These are phyloP conservation scores for Tringa solitaria DNA, from an alignment of 2,113 vertebrate species.

Conservation along the genomic window DNA sequence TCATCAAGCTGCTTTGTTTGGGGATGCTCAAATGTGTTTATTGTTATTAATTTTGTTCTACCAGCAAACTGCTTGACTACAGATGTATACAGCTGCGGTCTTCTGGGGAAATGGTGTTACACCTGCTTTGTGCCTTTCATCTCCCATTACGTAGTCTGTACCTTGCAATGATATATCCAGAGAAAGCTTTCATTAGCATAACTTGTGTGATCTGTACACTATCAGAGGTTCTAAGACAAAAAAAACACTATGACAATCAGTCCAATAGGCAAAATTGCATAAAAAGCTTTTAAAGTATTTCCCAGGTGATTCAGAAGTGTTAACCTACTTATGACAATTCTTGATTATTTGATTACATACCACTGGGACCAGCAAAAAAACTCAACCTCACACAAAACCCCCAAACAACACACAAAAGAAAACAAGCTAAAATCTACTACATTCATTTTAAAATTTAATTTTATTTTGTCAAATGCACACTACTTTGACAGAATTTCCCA, in stretches of 20 bases:
- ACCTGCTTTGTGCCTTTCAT: neutral
- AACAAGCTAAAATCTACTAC: neutral
- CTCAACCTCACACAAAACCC: neutral
- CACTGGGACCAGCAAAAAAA: neutral
- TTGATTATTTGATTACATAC: slow-evolving; percentile 75
- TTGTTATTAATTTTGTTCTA: neutral
- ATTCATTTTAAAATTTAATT: neutral
- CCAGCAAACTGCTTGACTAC: neutral
- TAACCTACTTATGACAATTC: slow-evolving; percentile 64
- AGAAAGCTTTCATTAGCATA: neutral
- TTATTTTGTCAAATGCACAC: neutral
- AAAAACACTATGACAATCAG: neutral
- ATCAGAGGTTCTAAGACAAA: neutral
- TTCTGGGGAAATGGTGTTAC: neutral
- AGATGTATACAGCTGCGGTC: neutral
- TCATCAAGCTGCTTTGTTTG: neutral
- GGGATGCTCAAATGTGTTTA: neutral
- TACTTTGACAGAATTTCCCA: neutral
- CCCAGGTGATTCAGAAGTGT: slow-evolving; percentile 65
- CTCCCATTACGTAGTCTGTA: neutral
- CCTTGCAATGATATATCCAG: neutral
- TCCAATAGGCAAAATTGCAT: neutral
- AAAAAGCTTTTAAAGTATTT: slow-evolving; percentile 58
- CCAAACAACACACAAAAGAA: neutral
- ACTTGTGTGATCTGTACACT: neutral